These are phyloP conservation scores for Eupelmus urozonus DNA, from an alignment of 2,888 invertebrate species.

Conservation along the genomic window DNA sequence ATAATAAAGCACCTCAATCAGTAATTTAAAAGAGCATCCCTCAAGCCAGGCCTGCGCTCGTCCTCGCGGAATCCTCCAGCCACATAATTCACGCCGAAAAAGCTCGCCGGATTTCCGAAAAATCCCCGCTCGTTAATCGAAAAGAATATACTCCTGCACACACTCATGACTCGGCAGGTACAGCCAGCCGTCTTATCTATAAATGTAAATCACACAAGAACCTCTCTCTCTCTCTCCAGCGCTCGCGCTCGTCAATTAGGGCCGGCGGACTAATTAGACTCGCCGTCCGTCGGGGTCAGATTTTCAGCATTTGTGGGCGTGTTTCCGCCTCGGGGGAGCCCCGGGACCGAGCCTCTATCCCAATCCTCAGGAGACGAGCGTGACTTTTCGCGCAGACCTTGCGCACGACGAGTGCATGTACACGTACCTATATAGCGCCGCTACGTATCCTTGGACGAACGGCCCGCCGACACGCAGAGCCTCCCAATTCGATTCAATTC, in stretches of 20 bases:
- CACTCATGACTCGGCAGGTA: not conserved
- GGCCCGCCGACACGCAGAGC: conserved; percentile 72
- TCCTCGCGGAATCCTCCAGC: not conserved
- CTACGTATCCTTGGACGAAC: conserved; percentile 69
- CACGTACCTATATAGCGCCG: conserved; percentile 4
- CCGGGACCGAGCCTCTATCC: conserved; percentile 66
- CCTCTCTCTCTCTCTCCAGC: no score
- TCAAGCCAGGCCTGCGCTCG: not conserved
- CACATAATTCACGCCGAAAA: not conserved
- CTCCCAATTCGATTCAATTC: conserved; percentile 59
- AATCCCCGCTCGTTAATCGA: not conserved
- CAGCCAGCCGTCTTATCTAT: conserved; percentile 42
- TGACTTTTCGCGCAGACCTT: conserved; percentile 61
- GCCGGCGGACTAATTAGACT: conserved; percentile 56
- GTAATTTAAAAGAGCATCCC: no score
- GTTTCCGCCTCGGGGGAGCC: conserved; percentile 69
- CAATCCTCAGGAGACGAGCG: conserved; percentile 64
- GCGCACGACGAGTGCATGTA: conserved; percentile 1
- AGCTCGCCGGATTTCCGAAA: not conserved
- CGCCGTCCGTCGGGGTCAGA: conserved; percentile 53
- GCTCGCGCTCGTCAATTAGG: conserved; percentile 55
- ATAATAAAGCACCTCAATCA: no score
- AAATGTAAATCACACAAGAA: conserved; percentile 56
- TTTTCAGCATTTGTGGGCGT: conserved; percentile 65
- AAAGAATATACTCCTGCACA: not conserved